Evolutionary conservation across 1,140 invertebrate species (phyloP), one percentile per base, ranked within the genome.

Genomic region (Aphidius gifuensis): DNA sequence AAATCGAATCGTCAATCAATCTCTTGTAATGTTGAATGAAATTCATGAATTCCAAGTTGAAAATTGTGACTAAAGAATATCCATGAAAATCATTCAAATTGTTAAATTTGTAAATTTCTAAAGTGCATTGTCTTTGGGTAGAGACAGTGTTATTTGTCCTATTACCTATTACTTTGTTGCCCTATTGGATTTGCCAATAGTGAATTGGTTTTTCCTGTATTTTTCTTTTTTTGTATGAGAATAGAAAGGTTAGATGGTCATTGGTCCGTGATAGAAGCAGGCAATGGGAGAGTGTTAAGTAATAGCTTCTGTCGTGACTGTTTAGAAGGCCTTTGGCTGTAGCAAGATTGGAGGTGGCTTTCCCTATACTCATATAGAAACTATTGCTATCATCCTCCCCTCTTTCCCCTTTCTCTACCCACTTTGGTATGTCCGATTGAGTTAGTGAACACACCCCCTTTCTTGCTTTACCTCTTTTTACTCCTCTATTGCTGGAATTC

Each of bases 301-400:
- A 73, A 74, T 73, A 69, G 71, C 66, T 72, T 72, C 70, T 71
- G 71, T 73, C 73, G 65, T 65, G 69, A 60, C 69, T 72, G 70
- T 73, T 74, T 73, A 73, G 71, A 68, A 65, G 66, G 61, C 60
- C 67, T 51, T 61, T 60, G 60, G 65, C 68, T 61, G 61, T 67
- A 68, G 69, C 64, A 68, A 73, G 67, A 73, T 72, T 71, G 73
- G 65, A 73, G 69, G 56, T 73, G 69, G 69, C 73, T 72, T 69
- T 69, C 69, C 66, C 71, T 71, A 9, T 38, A 7, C 53, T 66
- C 56, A 65, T 65, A 67, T 71, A 71, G 68, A 68, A 74, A 73
- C 71, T 72, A 74, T 73, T 69, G 69, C 70, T 32, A 69, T 72
- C 69, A 67, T 65, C 69, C 23, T n/a, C 23, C 23, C 23, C 69